These are phyloP conservation scores for Homarus gammarus DNA, from an alignment of 2,888 invertebrate species.

Conservation along the genomic window DNA sequence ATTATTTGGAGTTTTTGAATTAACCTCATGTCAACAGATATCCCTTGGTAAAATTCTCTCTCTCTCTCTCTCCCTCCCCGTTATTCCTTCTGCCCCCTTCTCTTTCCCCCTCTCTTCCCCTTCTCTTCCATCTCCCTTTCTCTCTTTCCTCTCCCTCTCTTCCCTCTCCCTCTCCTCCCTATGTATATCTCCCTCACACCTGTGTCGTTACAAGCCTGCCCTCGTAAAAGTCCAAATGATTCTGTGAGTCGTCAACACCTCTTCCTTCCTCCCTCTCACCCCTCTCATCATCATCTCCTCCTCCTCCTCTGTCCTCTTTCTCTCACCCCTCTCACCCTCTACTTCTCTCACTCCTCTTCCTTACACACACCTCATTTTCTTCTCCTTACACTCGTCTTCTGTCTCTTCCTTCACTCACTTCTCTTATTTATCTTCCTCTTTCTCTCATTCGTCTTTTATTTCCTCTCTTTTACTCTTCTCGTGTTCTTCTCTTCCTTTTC, in stretches of 20 bases:
- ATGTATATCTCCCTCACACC: not conserved
- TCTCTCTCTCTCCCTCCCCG: not conserved
- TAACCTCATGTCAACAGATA: not conserved
- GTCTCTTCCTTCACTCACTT: not conserved
- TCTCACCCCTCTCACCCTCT: no score
- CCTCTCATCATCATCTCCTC: no score
- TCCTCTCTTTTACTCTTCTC: not conserved
- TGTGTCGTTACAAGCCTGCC: not conserved
- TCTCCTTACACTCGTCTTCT: not conserved
- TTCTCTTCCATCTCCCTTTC: no score
- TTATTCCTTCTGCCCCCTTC: no score
- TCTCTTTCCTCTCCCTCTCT: not conserved
- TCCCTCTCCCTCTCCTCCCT: not conserved
- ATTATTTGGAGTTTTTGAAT: not conserved
- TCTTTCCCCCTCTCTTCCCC: no score
- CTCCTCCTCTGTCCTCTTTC: not conserved
- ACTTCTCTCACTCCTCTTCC: not conserved
- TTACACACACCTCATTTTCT: not conserved
- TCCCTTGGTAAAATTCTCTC: no score
- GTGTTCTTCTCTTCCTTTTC: not conserved
- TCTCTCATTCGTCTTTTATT: no score
- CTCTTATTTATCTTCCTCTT: not conserved
- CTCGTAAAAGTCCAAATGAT: conserved; percentile 9
- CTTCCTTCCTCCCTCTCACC: not conserved
- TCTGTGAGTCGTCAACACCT: conserved; percentile 2